Percentiles rank a stretch among this genome's conserved stretches.
phyloP scores from a whole-genome alignment of 2,888 invertebrate genomes.

The Hylaea fasciaria region DNA sequence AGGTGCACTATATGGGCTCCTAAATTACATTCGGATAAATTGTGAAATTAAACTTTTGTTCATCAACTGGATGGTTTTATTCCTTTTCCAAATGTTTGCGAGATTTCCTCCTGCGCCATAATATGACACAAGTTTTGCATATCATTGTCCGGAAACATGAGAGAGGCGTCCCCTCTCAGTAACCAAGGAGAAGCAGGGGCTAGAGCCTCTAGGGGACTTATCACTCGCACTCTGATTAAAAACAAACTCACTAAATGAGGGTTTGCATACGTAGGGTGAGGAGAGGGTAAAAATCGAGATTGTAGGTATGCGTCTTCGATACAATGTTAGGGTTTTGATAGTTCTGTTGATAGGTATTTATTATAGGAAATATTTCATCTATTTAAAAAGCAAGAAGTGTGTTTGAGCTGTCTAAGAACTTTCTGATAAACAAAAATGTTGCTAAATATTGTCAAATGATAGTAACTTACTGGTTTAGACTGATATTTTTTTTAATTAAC shows the following conservation, averaged over 20 bases:
- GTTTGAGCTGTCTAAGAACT: not conserved
- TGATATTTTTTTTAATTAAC: too few relatives aligned
- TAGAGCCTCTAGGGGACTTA: conserved; percentile 62
- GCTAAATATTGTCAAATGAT: too few relatives aligned
- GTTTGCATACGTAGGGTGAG: conserved; percentile 56
- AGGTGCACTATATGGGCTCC: too few relatives aligned
- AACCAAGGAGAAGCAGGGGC: conserved; percentile 44
- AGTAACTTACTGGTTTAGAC: too few relatives aligned
- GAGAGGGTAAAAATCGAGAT: conserved; percentile 35
- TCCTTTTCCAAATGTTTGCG: too few relatives aligned
- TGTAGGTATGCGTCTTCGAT: conserved; percentile 10
- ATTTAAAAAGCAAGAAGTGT: not conserved
- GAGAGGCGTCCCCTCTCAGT: conserved; percentile 59
- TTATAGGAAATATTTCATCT: not conserved
- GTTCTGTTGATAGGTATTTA: not conserved
- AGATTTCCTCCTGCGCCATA: conserved; percentile 7
- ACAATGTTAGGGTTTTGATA: not conserved
- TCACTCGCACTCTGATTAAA: conserved; percentile 80
- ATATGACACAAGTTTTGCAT: conserved; percentile 29
- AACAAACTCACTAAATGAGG: conserved; percentile 73
- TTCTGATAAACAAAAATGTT: not conserved
- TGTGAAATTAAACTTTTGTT: too few relatives aligned
- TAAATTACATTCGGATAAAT: too few relatives aligned
- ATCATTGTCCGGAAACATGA: conserved; percentile 26
- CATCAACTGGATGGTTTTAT: too few relatives aligned